A percentile compares a stretch with the other conserved stretches of the same genome.
Conservation (phyloP, 2,888 invertebrate species). For the Clistopyga incitator region DNA sequence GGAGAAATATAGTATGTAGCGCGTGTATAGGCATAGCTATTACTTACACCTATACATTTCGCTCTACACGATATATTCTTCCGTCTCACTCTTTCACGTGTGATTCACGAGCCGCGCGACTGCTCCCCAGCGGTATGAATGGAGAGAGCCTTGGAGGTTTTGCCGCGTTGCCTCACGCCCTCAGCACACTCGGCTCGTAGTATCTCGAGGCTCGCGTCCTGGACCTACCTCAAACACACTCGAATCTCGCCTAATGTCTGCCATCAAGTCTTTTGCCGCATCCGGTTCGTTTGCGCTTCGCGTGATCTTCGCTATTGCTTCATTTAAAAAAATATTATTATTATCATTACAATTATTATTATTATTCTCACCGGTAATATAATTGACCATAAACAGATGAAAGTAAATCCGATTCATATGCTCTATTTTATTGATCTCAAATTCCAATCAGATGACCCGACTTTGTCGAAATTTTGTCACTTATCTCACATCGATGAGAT, state of each 20-base stretch:
- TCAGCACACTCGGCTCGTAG: conserved; percentile 40
- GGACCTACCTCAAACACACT: conserved; percentile 76
- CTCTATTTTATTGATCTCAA: background rate
- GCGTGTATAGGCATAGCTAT: too few species aligned
- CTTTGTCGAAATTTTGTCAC: background rate
- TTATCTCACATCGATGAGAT: background rate
- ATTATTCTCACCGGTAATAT: background rate
- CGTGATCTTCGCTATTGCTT: conserved; percentile 9
- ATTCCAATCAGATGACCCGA: background rate
- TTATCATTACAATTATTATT: background rate
- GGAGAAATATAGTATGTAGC: too few species aligned
- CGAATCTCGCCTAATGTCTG: conserved; percentile 59
- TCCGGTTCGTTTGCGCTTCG: conserved; percentile 6
- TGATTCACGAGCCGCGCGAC: conserved; percentile 31
- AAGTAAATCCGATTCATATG: background rate
- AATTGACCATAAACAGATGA: background rate
- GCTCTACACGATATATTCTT: conserved; percentile 12
- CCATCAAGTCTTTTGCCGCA: conserved; percentile 25
- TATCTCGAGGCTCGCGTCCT: conserved; percentile 67
- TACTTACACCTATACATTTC: conserved; percentile 10
- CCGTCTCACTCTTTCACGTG: conserved; percentile 30
- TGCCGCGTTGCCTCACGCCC: conserved; percentile 67
- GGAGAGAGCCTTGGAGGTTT: conserved; percentile 70
- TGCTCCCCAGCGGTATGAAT: conserved; percentile 53
- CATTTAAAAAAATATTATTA: background rate